Evolutionary conservation across 2,113 vertebrate genomes (phyloP).

Genomic region (Donacobius atricapilla): DNA sequence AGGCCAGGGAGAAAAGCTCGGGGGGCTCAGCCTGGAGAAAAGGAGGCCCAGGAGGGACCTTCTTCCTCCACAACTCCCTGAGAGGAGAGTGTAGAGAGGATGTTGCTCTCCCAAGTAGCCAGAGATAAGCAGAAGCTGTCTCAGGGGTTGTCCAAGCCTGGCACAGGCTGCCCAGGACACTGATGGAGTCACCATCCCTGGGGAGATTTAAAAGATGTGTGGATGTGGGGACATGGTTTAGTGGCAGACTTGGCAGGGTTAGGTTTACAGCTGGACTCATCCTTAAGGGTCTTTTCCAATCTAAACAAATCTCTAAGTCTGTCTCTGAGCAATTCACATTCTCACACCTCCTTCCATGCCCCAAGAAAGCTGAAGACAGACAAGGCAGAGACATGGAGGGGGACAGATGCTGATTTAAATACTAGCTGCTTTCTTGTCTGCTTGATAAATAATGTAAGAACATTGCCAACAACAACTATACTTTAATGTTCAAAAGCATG

Average conservation of each 20-base stretch:
- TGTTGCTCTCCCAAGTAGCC: not conserved
- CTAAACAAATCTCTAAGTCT: not conserved
- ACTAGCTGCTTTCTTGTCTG: not conserved
- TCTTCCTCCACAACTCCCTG: not conserved
- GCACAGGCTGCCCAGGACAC: not conserved
- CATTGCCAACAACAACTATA: not conserved
- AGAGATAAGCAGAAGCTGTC: accelerated
- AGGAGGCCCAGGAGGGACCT: not conserved
- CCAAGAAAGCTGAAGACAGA: not conserved
- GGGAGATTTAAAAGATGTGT: not conserved
- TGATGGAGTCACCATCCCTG: too few species aligned
- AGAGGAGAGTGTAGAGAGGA: not conserved
- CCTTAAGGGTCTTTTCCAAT: not conserved
- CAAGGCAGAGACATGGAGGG: not conserved
- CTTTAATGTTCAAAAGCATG: not conserved
- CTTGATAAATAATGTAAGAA: not conserved
- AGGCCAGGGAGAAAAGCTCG: not conserved
- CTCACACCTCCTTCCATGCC: not conserved
- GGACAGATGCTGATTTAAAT: not conserved
- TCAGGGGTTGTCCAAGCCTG: not conserved
- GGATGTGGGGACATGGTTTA: not conserved
- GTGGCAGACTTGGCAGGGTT: not conserved
- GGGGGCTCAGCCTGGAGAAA: not conserved
- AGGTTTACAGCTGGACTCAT: not conserved
- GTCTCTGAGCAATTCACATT: not conserved